phyloP scores from a whole-genome alignment of 2,888 invertebrate genomes.

The Dioctria rufipes region DNA sequence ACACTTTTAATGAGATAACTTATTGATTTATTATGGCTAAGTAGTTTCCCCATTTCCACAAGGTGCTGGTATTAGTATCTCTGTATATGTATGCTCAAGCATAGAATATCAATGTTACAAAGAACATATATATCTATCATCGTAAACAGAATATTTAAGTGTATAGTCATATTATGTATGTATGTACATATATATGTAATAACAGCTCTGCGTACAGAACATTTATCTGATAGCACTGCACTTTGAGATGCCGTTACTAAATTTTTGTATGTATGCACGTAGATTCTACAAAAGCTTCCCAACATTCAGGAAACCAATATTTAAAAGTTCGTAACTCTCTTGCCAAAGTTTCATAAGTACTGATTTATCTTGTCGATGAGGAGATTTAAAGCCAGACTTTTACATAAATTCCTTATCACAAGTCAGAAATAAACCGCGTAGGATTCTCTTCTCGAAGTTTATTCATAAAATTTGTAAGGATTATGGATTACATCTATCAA shows the following conservation, averaged over 20 bases:
- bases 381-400: constrained; percentile 35
- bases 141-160: too few species aligned
- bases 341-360: constrained; percentile 26
- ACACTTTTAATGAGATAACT: constrained; percentile 55
- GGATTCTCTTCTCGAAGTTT: constrained; percentile 3
- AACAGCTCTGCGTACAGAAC: too few species aligned
- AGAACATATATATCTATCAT: too few species aligned
- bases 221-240: too few species aligned
- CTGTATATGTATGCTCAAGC: too few species aligned
- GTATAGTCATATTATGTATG: too few species aligned
- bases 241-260: too few species aligned
- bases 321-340: constrained; percentile 38
- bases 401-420: neutral
- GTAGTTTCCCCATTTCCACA: constrained; percentile 13
- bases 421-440: neutral
- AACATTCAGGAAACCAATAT: neutral
- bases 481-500: neutral
- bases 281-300: too few species aligned
- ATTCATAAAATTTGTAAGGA: constrained; percentile 11
- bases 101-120: too few species aligned
- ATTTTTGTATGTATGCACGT: too few species aligned
- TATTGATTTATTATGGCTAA: constrained; percentile 44
- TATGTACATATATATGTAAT: too few species aligned
- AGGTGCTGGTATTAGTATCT: too few species aligned
- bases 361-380: constrained; percentile 46